Conservation (phyloP, 1,140 invertebrate species). For the Hylaeus volcanicus region DNA sequence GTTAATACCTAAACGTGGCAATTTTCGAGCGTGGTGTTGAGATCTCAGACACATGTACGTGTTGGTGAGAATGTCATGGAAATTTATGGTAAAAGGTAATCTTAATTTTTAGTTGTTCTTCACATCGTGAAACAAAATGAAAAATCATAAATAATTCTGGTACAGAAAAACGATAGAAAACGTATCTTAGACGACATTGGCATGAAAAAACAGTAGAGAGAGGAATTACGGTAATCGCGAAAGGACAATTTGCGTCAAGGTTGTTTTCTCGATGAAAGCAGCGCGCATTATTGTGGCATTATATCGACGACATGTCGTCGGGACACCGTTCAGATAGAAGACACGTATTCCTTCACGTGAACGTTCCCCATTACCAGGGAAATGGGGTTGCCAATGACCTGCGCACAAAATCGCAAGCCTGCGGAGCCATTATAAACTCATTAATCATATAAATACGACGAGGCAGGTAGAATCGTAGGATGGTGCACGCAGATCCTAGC, state of each 20-base stretch:
- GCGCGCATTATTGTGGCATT: slow-evolving; percentile 29
- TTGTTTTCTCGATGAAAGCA: not conserved
- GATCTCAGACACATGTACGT: no score
- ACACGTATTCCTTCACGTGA: slow-evolving; percentile 26
- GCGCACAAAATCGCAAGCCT: slow-evolving; percentile 48
- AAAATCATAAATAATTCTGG: no score
- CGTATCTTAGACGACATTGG: no score
- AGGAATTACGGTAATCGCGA: not conserved
- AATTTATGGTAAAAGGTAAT: no score
- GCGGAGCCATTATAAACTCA: slow-evolving; percentile 67
- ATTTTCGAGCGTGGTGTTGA: no score
- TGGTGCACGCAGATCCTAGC: slow-evolving; percentile 44
- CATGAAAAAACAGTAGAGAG: no score
- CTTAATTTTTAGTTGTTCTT: no score
- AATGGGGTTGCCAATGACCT: slow-evolving; percentile 16
- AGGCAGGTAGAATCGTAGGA: slow-evolving; percentile 36
- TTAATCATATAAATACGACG: slow-evolving; percentile 70
- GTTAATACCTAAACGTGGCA: no score
- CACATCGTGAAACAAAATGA: no score
- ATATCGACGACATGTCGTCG: slow-evolving; percentile 8
- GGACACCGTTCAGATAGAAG: slow-evolving; percentile 27
- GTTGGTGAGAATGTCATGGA: no score
- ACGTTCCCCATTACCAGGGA: not conserved
- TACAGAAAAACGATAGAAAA: no score
- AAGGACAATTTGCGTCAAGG: not conserved